Conservation (phyloP, 1,140 invertebrate genomes). For the Bilobella aurantiaca region DNA sequence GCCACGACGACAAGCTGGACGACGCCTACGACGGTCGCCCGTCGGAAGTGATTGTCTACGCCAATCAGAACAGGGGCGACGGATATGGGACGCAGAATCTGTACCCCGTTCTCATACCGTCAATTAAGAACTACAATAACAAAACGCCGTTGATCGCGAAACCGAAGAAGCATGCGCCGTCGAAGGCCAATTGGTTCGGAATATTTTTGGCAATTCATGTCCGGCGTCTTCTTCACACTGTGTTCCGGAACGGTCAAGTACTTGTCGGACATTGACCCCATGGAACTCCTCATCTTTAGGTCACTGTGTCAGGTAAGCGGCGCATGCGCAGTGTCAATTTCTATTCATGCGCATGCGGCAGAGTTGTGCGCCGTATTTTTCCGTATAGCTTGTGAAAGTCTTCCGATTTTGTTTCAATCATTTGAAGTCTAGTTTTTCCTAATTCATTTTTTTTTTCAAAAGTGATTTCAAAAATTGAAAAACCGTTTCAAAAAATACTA, state of each 20-base stretch:
- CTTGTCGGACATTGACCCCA: slow-evolving; percentile 43
- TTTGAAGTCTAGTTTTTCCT: no score
- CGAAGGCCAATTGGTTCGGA: slow-evolving; percentile 41
- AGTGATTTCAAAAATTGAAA: neutral
- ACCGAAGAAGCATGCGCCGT: slow-evolving; percentile 21
- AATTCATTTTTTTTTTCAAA: no score
- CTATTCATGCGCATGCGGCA: no score
- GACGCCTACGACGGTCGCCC: neutral
- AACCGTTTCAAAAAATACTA: no score
- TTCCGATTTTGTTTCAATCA: no score
- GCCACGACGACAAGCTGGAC: slow-evolving; percentile 8
- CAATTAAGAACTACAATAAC: neutral
- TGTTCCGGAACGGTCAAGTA: slow-evolving; percentile 45
- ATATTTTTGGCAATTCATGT: slow-evolving; percentile 44
- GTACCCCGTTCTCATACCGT: slow-evolving; percentile 23
- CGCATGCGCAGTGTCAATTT: no score
- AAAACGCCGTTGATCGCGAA: slow-evolving; percentile 31
- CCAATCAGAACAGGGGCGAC: neutral
- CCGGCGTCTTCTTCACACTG: slow-evolving; percentile 45
- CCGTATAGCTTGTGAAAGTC: no score
- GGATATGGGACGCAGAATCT: slow-evolving; percentile 4
- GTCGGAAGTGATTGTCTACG: neutral
- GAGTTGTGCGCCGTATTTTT: no score
- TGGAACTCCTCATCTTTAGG: slow-evolving; percentile 44
- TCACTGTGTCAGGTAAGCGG: slow-evolving; percentile 40